These are phyloP conservation scores for Rostratula benghalensis DNA, from an alignment of 2,113 vertebrate species.

Conservation along the genomic window DNA sequence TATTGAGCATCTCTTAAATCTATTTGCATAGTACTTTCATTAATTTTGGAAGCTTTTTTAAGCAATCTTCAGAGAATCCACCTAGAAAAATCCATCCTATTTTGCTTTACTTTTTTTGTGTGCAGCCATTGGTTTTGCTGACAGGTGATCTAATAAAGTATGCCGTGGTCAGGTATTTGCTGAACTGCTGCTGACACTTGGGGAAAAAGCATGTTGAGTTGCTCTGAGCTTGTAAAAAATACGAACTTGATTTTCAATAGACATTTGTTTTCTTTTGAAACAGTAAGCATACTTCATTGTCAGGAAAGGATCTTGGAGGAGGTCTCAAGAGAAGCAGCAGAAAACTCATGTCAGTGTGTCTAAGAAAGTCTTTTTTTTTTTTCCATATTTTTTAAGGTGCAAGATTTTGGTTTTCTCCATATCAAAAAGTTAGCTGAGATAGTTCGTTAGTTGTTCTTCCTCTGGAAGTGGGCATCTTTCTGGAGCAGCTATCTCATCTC, in stretches of 20 bases:
- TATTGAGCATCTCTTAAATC: not conserved
- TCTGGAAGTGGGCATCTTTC: not conserved
- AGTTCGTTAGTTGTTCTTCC: not conserved
- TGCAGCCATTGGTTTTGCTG: fast-evolving
- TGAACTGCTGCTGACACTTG: not conserved
- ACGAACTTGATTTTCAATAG: not conserved
- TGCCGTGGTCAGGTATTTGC: not conserved
- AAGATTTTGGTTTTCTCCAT: not conserved
- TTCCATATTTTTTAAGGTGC: not conserved
- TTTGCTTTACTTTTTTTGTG: not conserved
- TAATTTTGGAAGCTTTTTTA: not conserved
- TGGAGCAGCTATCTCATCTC: not conserved
- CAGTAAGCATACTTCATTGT: not conserved
- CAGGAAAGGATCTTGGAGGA: not conserved
- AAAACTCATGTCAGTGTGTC: not conserved
- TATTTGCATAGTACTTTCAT: not conserved
- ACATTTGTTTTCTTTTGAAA: not conserved
- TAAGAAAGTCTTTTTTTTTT: not conserved
- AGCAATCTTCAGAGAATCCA: not conserved
- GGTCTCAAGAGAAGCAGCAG: not conserved
- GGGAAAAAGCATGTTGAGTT: not conserved
- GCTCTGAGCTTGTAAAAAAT: not conserved
- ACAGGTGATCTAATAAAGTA: constrained; percentile 27
- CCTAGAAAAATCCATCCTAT: not conserved
- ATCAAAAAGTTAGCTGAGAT: not conserved